A percentile compares a stretch with the other conserved stretches of the same genome.
These are phyloP conservation scores for Zygogramma bicolorata DNA, from an alignment of 2,888 invertebrate species.

Conservation along the genomic window DNA sequence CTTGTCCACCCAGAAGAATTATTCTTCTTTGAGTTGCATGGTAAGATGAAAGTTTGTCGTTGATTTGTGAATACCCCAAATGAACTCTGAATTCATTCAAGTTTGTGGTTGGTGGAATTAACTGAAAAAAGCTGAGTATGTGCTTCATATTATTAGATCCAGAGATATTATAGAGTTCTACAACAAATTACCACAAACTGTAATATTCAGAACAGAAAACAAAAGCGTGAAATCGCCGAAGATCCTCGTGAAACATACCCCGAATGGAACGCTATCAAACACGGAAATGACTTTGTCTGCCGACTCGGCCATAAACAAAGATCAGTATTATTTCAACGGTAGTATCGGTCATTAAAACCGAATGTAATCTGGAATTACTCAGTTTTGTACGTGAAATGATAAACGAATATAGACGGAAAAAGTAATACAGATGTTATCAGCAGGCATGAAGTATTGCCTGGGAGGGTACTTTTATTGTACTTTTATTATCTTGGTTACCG, in stretches of 20 bases:
- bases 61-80: too few relatives aligned
- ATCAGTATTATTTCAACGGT: neutral
- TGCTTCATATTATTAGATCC: too few relatives aligned
- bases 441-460: neutral
- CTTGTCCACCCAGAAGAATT: too few relatives aligned
- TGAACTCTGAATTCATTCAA: too few relatives aligned
- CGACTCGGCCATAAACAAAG: neutral
- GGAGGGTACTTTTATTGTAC: slow-evolving; percentile 10
- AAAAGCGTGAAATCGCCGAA: neutral
- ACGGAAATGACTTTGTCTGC: neutral
- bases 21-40: too few relatives aligned
- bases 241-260: neutral
- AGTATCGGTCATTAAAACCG: neutral
- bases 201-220: neutral
- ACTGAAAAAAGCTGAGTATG: too few relatives aligned
- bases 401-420: neutral
- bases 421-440: slow-evolving; percentile 15
- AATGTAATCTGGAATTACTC: neutral
- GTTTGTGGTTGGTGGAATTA: too few relatives aligned
- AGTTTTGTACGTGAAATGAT: neutral
- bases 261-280: neutral
- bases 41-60: too few relatives aligned
- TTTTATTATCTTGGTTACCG: slow-evolving; percentile 13
- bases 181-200: too few relatives aligned
- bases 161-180: too few relatives aligned